phyloP scores from a whole-genome alignment of 1,140 invertebrate species.

The Pollicipes pollicipes region DNA sequence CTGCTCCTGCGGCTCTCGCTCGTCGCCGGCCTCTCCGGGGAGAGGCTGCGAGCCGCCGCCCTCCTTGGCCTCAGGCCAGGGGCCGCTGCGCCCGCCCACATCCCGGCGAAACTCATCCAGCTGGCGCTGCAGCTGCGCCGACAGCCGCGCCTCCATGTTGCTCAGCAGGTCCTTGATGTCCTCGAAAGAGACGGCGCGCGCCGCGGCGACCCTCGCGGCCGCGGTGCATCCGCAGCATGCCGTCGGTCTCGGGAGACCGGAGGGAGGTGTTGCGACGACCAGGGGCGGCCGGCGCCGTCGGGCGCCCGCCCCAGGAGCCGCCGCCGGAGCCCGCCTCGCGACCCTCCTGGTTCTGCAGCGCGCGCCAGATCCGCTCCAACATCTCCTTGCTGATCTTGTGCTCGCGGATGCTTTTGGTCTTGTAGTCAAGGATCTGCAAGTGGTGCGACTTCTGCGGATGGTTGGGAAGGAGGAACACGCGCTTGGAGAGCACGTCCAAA shows the following conservation, averaged over 20 bases:
- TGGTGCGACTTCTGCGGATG: conserved; percentile 13
- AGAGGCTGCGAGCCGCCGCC: too few relatives aligned
- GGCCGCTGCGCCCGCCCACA: not conserved
- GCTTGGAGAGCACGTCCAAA: not conserved
- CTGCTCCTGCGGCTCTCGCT: too few relatives aligned
- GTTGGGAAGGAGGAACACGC: conserved; percentile 15
- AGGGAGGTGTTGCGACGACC: not conserved
- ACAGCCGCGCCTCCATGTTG: not conserved
- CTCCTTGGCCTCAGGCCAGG: too few relatives aligned
- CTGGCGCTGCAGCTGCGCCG: not conserved
- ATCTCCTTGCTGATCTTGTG: conserved; percentile 4
- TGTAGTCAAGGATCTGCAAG: conserved; percentile 5
- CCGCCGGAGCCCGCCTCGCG: not conserved
- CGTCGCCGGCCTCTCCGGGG: too few relatives aligned
- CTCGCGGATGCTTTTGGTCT: not conserved
- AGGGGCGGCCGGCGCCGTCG: not conserved
- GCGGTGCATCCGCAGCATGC: not conserved
- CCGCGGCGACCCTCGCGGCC: not conserved
- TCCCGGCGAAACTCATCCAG: not conserved
- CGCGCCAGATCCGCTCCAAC: not conserved
- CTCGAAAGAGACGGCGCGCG: not conserved
- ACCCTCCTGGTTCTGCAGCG: not conserved
- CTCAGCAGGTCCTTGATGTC: conserved; percentile 4
- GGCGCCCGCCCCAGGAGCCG: not conserved
- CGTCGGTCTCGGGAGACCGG: not conserved